Base-by-base conservation (phyloP, 1,140 invertebrate species). In the Tigriopus japonicus region DNA sequence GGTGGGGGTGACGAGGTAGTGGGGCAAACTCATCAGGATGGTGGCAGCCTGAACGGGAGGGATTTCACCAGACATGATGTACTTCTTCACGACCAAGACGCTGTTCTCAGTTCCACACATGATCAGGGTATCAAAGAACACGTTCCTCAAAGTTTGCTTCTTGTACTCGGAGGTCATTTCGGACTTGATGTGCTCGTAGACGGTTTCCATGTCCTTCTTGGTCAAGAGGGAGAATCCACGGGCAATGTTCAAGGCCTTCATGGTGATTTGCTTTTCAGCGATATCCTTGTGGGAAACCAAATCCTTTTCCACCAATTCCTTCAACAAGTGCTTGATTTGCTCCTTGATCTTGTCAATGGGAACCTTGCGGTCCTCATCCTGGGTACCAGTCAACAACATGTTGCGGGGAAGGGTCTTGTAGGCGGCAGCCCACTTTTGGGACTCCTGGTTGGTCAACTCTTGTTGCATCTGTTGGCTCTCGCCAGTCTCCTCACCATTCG, bases 1-100 rank as follows among this genome's bases (percentile, higher is more conserved):
- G 35, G 59, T 61, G 43, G 59, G 59, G 9, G 52, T 55, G 15
- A 54, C 52, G 52, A 61, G 45, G 15, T 53, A 23, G 51, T 61
- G 45, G 28, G 59, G 59, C 49, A 61, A 15, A 6, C 19, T 17
- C 14, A 51, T 2, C 2, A 61, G 13, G 40, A 51, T 15, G 49
- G 17, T 5, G 13, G 24, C 40, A 53, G 12, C 23, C 15, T 51
- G 17, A 41, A 55, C 19, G 23, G 51, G 14, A 35, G 17, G 1
- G 12, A 61, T 40, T 19, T 61, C 59, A 14, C 35, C 35, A 14
- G 49, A 35, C 40, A 54, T 6, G 21, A 61, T 61, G 14, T 52
- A 15, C 15, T 56, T 15, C 52, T 55, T 61, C 17, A 54, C 13
- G 28, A 61, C 40, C 1, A 61, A 1, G 45, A 61, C 45, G 24